These are phyloP conservation scores for Leptinotarsa peninsularis DNA, from an alignment of 2,888 invertebrate genomes.

Conservation along the genomic window DNA sequence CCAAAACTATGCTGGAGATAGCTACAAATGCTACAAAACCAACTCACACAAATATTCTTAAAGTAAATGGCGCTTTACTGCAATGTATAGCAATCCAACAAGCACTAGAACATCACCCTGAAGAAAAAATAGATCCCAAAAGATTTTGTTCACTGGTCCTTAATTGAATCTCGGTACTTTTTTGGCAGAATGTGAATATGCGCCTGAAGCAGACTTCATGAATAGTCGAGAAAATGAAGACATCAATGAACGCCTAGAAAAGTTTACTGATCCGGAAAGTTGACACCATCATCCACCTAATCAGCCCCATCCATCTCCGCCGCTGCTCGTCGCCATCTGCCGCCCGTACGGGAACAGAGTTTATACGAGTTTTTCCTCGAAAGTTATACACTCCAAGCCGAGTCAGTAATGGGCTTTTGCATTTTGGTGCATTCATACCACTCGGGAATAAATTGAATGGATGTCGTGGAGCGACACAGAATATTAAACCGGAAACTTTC, in stretches of 20 bases:
- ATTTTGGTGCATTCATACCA: conserved; percentile 41
- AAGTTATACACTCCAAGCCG: conserved; percentile 38
- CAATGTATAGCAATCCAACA: conserved; percentile 72
- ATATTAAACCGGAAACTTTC: conserved; percentile 52
- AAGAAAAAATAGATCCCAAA: conserved; percentile 65
- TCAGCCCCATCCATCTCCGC: not conserved
- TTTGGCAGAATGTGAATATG: too few species aligned
- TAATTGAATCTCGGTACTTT: too few species aligned
- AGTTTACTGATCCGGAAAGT: too few species aligned
- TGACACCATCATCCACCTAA: not conserved
- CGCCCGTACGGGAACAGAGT: conserved; percentile 9
- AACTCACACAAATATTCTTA: conserved; percentile 74
- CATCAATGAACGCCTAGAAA: too few species aligned
- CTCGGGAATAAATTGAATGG: conserved; percentile 37
- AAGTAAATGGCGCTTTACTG: conserved; percentile 71
- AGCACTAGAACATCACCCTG: conserved; percentile 66
- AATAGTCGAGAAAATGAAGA: too few species aligned
- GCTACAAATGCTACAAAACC: conserved; percentile 69
- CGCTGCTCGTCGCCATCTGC: conserved; percentile 6
- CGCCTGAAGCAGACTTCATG: too few species aligned
- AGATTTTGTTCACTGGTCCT: conserved; percentile 63
- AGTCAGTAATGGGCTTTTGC: conserved; percentile 38
- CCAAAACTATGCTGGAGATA: conserved; percentile 67
- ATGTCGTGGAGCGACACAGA: conserved; percentile 47
- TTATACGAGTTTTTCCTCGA: conserved; percentile 31